phyloP scores from a whole-genome alignment of 1,140 invertebrate species.

The Eupristina koningsbergeri region DNA sequence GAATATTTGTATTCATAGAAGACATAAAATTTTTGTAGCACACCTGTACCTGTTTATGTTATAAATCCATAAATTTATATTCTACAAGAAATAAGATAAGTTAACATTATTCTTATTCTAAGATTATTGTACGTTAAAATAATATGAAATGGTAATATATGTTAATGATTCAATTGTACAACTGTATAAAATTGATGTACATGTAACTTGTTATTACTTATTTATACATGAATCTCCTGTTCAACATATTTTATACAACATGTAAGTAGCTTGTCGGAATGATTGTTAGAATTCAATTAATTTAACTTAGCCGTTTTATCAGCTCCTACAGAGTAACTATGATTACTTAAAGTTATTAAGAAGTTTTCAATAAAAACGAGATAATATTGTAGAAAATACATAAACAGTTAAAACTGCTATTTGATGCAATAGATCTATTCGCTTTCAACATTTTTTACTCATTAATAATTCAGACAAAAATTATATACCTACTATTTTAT shows the following conservation, averaged over 20 bases:
- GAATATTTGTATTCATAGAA: neutral
- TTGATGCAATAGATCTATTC: no score
- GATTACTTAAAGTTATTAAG: neutral
- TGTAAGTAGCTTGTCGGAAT: no score
- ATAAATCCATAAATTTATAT: neutral
- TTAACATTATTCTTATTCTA: neutral
- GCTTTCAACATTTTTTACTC: no score
- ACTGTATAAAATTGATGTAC: slow-evolving; percentile 20
- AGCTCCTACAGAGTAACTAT: neutral
- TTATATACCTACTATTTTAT: no score
- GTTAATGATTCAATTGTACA: neutral
- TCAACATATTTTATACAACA: no score
- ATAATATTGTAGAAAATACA: neutral
- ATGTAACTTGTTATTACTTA: slow-evolving; percentile 20
- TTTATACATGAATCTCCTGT: no score
- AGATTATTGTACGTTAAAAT: neutral
- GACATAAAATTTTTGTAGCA: neutral
- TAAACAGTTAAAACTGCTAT: neutral
- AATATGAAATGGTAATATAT: slow-evolving; percentile 6
- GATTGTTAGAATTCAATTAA: neutral
- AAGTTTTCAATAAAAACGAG: neutral
- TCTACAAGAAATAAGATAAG: slow-evolving; percentile 10
- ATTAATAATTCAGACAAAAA: no score
- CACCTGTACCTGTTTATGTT: neutral
- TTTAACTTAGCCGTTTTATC: no score